Base-by-base conservation (phyloP, 2,797 vertebrate genomes). In the Leucoraja ocellata region DNA sequence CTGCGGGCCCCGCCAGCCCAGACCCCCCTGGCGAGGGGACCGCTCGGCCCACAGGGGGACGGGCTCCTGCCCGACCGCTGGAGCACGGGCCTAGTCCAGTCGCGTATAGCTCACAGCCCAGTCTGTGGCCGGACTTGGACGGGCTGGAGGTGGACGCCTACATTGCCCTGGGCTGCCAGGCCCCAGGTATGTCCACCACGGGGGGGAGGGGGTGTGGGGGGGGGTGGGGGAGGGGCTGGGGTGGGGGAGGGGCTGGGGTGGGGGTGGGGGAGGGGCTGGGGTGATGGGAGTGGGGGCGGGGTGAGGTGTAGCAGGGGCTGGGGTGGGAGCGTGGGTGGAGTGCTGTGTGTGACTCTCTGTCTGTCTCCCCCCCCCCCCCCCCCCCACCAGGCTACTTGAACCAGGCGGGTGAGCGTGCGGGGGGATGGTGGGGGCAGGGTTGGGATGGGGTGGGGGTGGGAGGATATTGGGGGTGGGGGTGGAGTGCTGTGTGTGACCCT, bases 331-430 rank as follows among this genome's bases (percentile, higher is more conserved):
- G 73, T 32, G 81, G 18, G 93, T n/a, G 21, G 1, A 46, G 36
- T 86, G 7, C 93, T 6, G 23, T 32, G 28, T 80, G 1, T 9
- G 9, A 9, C 65, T 0, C 63, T n/a, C 63, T 13, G 63, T 65
- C 7, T 63, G 16, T 80, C n/a, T 68, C 54, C 63, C 80, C 76
- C 80, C 39, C 28, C 23, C 32, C 32, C 0, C 93, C 93, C 94
- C 77, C n/a, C n/a, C n/a, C n/a, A n/a, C n/a, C 95, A 99, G 99
- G 99, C 94, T 99, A 99, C 0, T 96, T 99, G 94, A 99, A 99
- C 95, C 98, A 99, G 95, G 96, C 96, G 0, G 96, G 97, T 80
- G 95, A 95, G n/a, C 32, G 32, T 32, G 32, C 32, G 32, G 32
- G 32, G 32, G 88, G 10, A n/a, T n/a, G n/a, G n/a, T n/a, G n/a